phyloP scores from a whole-genome alignment of 2,113 vertebrate species.

The Macaca nemestrina region DNA sequence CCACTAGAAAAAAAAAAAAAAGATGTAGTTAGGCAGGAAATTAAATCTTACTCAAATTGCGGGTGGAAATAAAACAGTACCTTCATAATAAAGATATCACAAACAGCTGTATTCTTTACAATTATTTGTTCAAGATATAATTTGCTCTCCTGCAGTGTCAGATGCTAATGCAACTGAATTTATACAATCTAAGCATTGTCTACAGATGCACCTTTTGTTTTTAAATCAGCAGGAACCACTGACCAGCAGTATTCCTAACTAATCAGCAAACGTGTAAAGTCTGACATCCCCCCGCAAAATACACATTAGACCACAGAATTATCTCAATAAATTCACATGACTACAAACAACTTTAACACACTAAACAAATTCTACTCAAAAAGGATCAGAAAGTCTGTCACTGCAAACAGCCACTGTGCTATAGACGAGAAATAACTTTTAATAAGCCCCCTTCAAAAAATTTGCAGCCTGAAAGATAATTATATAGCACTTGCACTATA shows the following conservation, averaged over 20 bases:
- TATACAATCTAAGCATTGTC: slow-evolving; percentile 65
- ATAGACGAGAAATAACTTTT: not conserved
- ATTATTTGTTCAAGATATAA: slow-evolving; percentile 50
- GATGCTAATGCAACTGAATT: slow-evolving; percentile 68
- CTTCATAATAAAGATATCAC: slow-evolving; percentile 48
- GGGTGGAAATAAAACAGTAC: slow-evolving; percentile 55
- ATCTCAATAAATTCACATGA: slow-evolving; percentile 11
- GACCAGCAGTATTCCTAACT: slow-evolving; percentile 59
- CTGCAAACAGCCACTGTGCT: not conserved
- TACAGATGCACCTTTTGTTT: slow-evolving; percentile 62
- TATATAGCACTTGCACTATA: slow-evolving; percentile 69
- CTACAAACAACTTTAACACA: slow-evolving; percentile 34
- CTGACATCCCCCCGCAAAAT: not conserved
- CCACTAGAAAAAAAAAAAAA: not conserved
- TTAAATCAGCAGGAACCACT: slow-evolving; percentile 60
- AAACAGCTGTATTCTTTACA: slow-evolving; percentile 39
- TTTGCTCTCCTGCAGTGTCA: slow-evolving; percentile 66
- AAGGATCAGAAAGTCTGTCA: slow-evolving; percentile 21
- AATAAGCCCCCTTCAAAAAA: not conserved
- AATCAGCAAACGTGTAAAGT: slow-evolving; percentile 57
- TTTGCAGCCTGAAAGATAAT: slow-evolving; percentile 66
- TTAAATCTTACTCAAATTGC: slow-evolving; percentile 52
- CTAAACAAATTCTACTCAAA: slow-evolving; percentile 26
- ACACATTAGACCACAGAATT: slow-evolving; percentile 40
- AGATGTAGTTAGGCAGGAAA: slow-evolving; percentile 4